Evolutionary conservation across 1,140 invertebrate genomes (phyloP), one percentile per base, ranked within the genome.

Genomic region (Trichonephila clavata): DNA sequence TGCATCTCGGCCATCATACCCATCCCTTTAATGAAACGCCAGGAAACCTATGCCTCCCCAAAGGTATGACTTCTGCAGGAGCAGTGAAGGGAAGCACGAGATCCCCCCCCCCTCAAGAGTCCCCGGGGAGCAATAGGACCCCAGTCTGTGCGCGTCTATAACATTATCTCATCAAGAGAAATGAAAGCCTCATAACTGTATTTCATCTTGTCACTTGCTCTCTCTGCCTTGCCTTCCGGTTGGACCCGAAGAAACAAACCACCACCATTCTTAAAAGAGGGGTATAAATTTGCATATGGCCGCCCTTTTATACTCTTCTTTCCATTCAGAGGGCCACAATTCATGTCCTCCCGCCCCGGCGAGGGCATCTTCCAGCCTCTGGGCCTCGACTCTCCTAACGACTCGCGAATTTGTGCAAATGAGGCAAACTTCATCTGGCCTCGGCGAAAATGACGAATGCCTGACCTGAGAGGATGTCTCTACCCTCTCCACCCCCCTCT

Each of bases 81-180:
- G 87, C n/a, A 81, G 77, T n/a, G 13, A 60, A 20, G 60, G 71
- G 88, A 77, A 81, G 92, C 83, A n/a, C 24, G 21, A 14, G 14
- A 63, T n/a, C 16, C 50, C 86, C 71, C 80, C 68, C 0, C 21
- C 20, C 43, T 14, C 57, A 59, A 61, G 59, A 43, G 60, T 39
- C 92, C 24, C 92, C 10, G 43, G 86, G 65, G 93, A 89, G 87
- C 86, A 63, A 94, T 89, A 90, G 92, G 57, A 32, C 59, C 65
- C 87, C 93, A 68, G 68, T 32, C 86, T 65, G 39, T 59, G 43
- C 84, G 71, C 57, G 63, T 94, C 93, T 94, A 94, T 94, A 94
- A 94, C 93, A 94, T 94, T 94, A 94, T 90, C 93, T 94, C 93
- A 94, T 94, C 93, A 94, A 90, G 93, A 94, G 93, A 94, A 94